Evolutionary conservation across 2,888 invertebrate genomes (phyloP).

Genomic region (Smittia aterrima): DNA sequence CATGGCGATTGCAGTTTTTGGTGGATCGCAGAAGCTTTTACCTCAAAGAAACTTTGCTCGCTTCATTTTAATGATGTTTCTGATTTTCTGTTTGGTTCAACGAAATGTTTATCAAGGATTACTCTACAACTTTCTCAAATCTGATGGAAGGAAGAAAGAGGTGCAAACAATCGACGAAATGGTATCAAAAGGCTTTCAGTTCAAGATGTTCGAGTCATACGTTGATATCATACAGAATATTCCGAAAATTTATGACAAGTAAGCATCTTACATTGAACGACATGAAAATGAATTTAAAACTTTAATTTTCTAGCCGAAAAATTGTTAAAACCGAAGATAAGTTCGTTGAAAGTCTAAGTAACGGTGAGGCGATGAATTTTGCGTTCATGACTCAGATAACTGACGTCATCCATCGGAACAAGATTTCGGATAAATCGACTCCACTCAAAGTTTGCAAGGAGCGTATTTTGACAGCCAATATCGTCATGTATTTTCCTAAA

Average conservation of each 20-base stretch:
- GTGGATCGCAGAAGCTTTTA: not conserved
- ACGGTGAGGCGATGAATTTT: not conserved
- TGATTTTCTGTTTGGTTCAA: slow-evolving; percentile 17
- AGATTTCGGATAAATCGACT: not conserved
- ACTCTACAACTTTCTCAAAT: not conserved
- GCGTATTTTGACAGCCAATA: not conserved
- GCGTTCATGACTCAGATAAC: not conserved
- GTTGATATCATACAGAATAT: not conserved
- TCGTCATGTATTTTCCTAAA: slow-evolving; percentile 3
- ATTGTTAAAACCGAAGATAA: not conserved
- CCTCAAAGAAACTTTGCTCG: slow-evolving; percentile 32
- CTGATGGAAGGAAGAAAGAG: not conserved
- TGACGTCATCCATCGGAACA: not conserved
- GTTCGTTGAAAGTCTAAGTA: not conserved
- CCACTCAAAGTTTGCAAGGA: not conserved
- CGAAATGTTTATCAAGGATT: slow-evolving; percentile 38
- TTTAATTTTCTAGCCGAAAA: too few relatives aligned
- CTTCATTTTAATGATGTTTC: not conserved
- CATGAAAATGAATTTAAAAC: too few relatives aligned
- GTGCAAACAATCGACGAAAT: slow-evolving; percentile 21
- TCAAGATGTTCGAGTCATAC: not conserved
- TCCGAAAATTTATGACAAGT: not conserved
- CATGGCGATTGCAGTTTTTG: not conserved
- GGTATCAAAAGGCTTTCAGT: not conserved
- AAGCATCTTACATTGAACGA: not conserved